These are phyloP conservation scores for Diadema setosum DNA, from an alignment of 35 echinoderm and acorn worm species.

Conservation along the genomic window DNA sequence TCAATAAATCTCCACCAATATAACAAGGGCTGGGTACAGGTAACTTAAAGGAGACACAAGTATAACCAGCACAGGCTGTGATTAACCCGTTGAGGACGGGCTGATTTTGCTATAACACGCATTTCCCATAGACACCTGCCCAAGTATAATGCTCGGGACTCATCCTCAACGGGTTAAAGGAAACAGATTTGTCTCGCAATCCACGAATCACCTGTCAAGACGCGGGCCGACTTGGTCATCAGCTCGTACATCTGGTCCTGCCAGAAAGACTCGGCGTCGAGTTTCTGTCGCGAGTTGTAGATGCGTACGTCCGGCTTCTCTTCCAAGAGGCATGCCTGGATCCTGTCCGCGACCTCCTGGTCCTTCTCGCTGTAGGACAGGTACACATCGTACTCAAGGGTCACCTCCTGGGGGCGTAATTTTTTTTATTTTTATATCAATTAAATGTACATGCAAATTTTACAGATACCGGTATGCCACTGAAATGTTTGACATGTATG, in stretches of 20 bases:
- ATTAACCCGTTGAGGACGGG: too few relatives aligned
- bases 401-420: conserved; percentile 61
- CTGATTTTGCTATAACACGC: too few relatives aligned
- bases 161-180: too few relatives aligned
- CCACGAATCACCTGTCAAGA: conserved; percentile 59
- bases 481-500: too few relatives aligned
- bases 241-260: conserved; percentile 94
- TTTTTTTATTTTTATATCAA: background rate
- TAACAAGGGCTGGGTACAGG: too few relatives aligned
- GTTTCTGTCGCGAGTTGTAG: conserved; percentile 53
- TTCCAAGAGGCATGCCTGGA: conserved; percentile 41
- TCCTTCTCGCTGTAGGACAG: conserved; percentile 83
- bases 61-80: too few relatives aligned
- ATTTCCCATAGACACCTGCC: too few relatives aligned
- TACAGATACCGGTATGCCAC: too few relatives aligned
- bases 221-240: conserved; percentile 80
- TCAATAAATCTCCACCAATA: too few relatives aligned
- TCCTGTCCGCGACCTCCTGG: conserved; percentile 8
- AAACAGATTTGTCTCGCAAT: too few relatives aligned
- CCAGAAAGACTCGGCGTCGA: conserved; percentile 63
- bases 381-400: conserved; percentile 89
- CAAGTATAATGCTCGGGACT: too few relatives aligned
- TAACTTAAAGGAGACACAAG: too few relatives aligned
- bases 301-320: conserved; percentile 86
- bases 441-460: background rate